Base-by-base conservation (phyloP, 1,140 invertebrate species). In the Manduca sexta region DNA sequence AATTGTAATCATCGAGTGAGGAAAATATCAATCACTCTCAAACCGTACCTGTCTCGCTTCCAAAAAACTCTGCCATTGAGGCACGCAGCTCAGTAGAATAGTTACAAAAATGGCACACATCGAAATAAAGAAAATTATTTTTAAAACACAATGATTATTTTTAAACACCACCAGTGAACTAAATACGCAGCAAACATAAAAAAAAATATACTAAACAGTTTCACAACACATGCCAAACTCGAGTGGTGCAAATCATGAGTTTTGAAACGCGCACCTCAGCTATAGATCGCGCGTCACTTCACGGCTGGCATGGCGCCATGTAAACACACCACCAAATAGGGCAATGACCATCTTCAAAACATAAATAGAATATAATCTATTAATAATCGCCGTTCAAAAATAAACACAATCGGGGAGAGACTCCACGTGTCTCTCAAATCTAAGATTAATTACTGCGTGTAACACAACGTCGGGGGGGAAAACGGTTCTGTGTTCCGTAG, bases 301-400 rank as follows among this genome's bases (percentile, higher is more conserved):
- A 49, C 39, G 31, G 29, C 61, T 73, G 69, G 71, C 71, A 48
- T 10, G 42, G 40, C 56, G 68, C 68, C 71, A 81, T 62, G 76
- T 81, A 76, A 74, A 81, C 77, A 84, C 60, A 65, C 60, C 50
- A 69, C 75, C 77, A 78, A 74, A 74, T 76, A 81, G 77, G 73
- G 75, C 77, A 81, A 75, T 69, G 76, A 81, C 75, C 74, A 80
- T 53, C 47, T 56, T 53, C 49, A 39, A 52, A 69, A 73, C 69
- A 48, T 58, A 78, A 77, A 81, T 77, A 83, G 73, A 69, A 67
- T 69, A 73, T 56, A 61, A 49, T 69, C 72, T 77, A 78, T 71
- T 71, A 71, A 73, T 80, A 77, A 59, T 52, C 34, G 49, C 21
- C 45, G 56, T 69, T 72, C 71, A 70, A 74, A 75, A 75, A 77